These are phyloP conservation scores for Anolis carolinensis DNA, from an alignment of 2,113 vertebrate species.

Conservation along the genomic window DNA sequence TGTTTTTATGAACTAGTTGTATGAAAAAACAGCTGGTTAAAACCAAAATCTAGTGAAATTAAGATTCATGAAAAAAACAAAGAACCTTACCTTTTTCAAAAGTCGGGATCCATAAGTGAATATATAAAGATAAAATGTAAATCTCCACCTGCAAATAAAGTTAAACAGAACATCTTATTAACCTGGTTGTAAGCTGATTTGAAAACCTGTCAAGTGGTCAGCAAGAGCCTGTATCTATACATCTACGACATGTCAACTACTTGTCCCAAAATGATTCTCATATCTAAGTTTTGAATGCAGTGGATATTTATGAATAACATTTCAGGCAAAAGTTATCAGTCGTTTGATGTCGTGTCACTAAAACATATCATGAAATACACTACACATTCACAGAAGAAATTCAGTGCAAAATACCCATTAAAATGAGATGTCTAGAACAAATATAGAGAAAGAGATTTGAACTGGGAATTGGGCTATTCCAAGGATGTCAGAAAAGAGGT, in stretches of 20 bases:
- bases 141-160: constrained; percentile 90
- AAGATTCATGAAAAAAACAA: constrained; percentile 56
- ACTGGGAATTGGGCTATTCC: background rate
- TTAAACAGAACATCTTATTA: constrained; percentile 54
- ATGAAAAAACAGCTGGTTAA: background rate
- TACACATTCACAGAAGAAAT: background rate
- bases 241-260: background rate
- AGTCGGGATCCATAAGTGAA: constrained; percentile 95
- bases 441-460: background rate
- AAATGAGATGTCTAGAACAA: background rate
- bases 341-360: background rate
- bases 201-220: background rate
- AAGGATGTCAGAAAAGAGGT: background rate
- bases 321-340: too few species aligned
- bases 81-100: constrained; percentile 91
- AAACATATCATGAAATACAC: background rate
- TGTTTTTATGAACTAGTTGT: background rate
- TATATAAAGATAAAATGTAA: constrained; percentile 95
- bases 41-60: background rate
- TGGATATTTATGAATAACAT: too few species aligned
- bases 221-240: too few species aligned
- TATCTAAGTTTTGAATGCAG: too few species aligned
- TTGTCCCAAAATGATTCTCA: background rate
- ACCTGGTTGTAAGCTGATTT: constrained; percentile 15
- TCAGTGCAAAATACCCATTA: background rate